Base-by-base conservation (phyloP, 1,140 invertebrate genomes). In the Zeugodacus cucurbitae region DNA sequence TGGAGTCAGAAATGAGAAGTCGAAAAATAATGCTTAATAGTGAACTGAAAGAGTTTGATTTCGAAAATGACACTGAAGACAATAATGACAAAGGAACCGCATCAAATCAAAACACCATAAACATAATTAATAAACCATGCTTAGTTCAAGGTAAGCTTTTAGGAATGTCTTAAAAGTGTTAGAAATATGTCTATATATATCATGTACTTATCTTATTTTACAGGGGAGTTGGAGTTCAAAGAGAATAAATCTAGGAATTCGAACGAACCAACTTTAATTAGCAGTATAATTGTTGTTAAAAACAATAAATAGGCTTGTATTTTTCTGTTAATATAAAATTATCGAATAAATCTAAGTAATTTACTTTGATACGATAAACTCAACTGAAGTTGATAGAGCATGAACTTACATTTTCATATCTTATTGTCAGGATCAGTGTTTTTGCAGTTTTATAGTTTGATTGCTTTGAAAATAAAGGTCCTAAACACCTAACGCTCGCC, bases 1-100 rank as follows among this genome's bases (percentile, higher is more conserved):
- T 95, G 91, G 94, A 95, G 17, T 26, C 87, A 14, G 85, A 88
- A 64, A 88, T 89, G 22, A 67, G 41, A 17, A 37, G 91, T n/a
- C 90, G 91, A 87, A 89, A 90, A 26, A 87, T 91, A 70, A 88
- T 90, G 86, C 89, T 93, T 17, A 89, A 90, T 88, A 90, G 91
- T 26, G 93, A 94, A 88, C 86, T 94, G 29, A 67, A 44, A 54
- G 88, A 17, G 37, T 54, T 88, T 34, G 82, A 88, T 29, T 11
- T 44, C 4, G 8, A 48, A 3, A 34, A 48, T 44, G 22, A 14
- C n/a, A 44, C 10, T 74, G 37, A 37, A 41, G 10, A 48, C 14
- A 26, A 29, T 4, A 7, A 44, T 37, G 3, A 29, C 5, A 48
- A 54, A 82, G n/a, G 32, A 41, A 32, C 14, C 17, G 26, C 17